These are phyloP conservation scores for Crepidodera aurea DNA, from an alignment of 2,888 invertebrate genomes.

Conservation along the genomic window DNA sequence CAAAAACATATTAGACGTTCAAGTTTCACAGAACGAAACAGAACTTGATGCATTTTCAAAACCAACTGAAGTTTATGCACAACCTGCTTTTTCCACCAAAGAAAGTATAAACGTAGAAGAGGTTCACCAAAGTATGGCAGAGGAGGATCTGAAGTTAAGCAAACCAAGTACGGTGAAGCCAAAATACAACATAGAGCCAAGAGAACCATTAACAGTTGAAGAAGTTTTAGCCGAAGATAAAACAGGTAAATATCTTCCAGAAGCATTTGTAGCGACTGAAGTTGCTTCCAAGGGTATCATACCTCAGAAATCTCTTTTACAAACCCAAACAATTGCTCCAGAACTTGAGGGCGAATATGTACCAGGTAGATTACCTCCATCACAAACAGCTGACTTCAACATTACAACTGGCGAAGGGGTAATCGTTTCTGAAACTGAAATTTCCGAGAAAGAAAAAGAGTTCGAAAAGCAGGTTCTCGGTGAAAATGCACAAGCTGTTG, in stretches of 20 bases:
- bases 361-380: slow-evolving; percentile 67
- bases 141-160: slow-evolving; percentile 65
- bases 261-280: slow-evolving; percentile 82
- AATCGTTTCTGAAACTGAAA: slow-evolving; percentile 64
- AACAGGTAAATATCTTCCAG: slow-evolving; percentile 80
- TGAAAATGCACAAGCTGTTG: slow-evolving; percentile 62
- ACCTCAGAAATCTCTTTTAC: slow-evolving; percentile 71
- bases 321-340: slow-evolving; percentile 71
- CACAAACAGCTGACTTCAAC: slow-evolving; percentile 68
- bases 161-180: slow-evolving; percentile 66
- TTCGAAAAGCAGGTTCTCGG: slow-evolving; percentile 61
- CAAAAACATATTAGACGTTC: slow-evolving; percentile 69
- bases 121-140: slow-evolving; percentile 67
- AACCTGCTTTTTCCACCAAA: slow-evolving; percentile 67
- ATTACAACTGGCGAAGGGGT: slow-evolving; percentile 70
- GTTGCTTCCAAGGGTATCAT: slow-evolving; percentile 72
- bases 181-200: slow-evolving; percentile 69
- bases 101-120: slow-evolving; percentile 73
- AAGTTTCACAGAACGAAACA: slow-evolving; percentile 70
- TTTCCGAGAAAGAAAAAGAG: slow-evolving; percentile 73
- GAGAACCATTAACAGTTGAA: slow-evolving; percentile 71
- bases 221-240: slow-evolving; percentile 76
- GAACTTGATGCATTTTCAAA: slow-evolving; percentile 58
- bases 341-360: slow-evolving; percentile 74
- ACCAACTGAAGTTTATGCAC: slow-evolving; percentile 66